A percentile compares a stretch with the other conserved stretches of the same genome.
phyloP scores from a whole-genome alignment of 2,888 invertebrate species.

The Xestia rhomboidea region DNA sequence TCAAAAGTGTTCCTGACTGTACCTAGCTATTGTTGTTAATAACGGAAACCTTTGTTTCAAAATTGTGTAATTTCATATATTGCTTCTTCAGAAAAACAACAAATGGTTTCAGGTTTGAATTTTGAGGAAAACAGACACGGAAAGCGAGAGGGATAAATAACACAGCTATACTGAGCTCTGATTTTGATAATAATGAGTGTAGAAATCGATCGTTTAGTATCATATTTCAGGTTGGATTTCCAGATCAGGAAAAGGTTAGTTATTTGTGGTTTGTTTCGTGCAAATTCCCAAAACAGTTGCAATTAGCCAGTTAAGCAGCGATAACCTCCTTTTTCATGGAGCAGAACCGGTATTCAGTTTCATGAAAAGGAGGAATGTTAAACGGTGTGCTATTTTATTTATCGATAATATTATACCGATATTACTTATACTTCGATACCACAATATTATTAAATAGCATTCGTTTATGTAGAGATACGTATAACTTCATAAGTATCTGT shows the following conservation, averaged over 20 bases:
- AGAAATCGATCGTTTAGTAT: background rate
- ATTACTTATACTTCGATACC: background rate
- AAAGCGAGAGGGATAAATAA: background rate
- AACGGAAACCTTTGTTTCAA: background rate
- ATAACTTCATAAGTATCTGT: background rate
- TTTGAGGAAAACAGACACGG: background rate
- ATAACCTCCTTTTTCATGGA: background rate
- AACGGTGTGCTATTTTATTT: too few relatives aligned
- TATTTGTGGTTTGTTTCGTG: background rate
- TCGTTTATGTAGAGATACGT: background rate
- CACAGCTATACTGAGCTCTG: background rate
- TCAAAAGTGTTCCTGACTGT: background rate
- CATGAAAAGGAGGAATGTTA: too few relatives aligned
- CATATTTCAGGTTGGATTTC: background rate
- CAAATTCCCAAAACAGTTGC: background rate
- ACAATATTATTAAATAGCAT: background rate
- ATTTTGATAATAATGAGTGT: background rate
- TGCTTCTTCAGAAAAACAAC: background rate
- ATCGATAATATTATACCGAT: too few relatives aligned
- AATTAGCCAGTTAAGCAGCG: background rate
- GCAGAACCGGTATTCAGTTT: too few relatives aligned
- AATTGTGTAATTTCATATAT: background rate
- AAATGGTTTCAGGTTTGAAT: background rate
- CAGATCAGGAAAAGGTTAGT: background rate
- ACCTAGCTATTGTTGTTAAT: background rate